phyloP scores from a whole-genome alignment of 2,888 invertebrate species.

The Rhingia campestris region DNA sequence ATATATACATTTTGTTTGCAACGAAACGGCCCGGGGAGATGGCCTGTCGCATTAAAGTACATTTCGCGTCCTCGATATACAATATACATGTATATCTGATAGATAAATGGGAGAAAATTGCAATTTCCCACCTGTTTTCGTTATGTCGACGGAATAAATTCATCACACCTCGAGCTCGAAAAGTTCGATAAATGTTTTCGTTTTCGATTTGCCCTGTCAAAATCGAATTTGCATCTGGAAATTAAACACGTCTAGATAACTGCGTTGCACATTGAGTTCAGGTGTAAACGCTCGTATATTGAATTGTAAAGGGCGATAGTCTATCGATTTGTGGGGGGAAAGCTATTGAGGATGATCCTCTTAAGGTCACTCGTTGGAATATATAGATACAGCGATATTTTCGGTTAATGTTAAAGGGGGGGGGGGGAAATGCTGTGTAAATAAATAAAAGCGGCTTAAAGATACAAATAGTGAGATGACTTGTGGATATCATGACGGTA shows the following conservation, averaged over 20 bases:
- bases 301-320: background rate
- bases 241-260: constrained; percentile 22
- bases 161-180: constrained; percentile 8
- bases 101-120: constrained; percentile 22
- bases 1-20: constrained; percentile 41
- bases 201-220: constrained; percentile 52
- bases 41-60: background rate
- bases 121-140: constrained; percentile 59
- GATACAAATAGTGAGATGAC: no score
- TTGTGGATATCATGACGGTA: no score
- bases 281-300: background rate
- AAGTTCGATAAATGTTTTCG: constrained; percentile 36
- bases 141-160: constrained; percentile 6
- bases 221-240: constrained; percentile 62
- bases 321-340: constrained; percentile 16
- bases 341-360: background rate
- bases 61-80: constrained; percentile 1
- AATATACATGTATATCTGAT: background rate
- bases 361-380: constrained; percentile 5
- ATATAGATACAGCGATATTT: background rate
- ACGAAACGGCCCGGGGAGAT: background rate
- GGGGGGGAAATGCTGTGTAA: no score
- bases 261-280: background rate
- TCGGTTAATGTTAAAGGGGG: background rate
- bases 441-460: background rate